Percentiles rank a stretch among this genome's conserved stretches.
Conservation (phyloP, 2,113 vertebrate species). For the Notothenia coriiceps region DNA sequence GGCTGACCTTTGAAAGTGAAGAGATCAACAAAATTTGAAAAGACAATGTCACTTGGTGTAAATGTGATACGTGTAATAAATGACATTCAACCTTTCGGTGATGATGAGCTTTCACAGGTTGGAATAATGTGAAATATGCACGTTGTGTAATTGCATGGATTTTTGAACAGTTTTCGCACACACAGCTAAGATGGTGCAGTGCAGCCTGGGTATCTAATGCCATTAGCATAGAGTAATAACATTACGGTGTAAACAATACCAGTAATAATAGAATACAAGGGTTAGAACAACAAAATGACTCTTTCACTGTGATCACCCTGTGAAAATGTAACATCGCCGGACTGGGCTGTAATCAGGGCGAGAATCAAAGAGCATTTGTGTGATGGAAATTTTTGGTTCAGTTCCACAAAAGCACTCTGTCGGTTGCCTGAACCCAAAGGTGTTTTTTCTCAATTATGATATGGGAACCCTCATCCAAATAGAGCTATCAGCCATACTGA, state of each 20-base stretch:
- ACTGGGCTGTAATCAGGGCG: conserved; percentile 20
- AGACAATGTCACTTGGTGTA: conserved; percentile 99
- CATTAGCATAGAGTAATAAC: conserved; percentile 66
- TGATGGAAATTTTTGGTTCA: conserved; percentile 44
- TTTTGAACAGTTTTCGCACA: conserved; percentile 37
- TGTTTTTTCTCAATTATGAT: conserved; percentile 66
- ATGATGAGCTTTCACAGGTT: conserved; percentile 82
- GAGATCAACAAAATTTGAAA: conserved; percentile 98
- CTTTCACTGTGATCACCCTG: conserved; percentile 62
- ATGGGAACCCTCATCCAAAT: conserved; percentile 68
- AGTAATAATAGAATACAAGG: conserved; percentile 53
- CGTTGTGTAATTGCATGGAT: conserved; percentile 57
- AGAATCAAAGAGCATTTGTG: conserved; percentile 46
- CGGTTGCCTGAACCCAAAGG: conserved; percentile 41
- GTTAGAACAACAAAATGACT: conserved; percentile 55
- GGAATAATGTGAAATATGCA: conserved; percentile 69
- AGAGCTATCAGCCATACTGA: conserved; percentile 67
- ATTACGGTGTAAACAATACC: conserved; percentile 61
- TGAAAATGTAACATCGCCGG: conserved; percentile 25
- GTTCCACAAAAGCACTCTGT: conserved; percentile 47
- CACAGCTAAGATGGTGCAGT: conserved; percentile 32
- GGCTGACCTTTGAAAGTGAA: conserved; percentile 99
- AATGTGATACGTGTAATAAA: conserved; percentile 91
- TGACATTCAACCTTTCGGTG: conserved; percentile 87
- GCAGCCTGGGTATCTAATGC: conserved; percentile 33